Evolutionary conservation across 2,113 vertebrate species (phyloP), one percentile per base, ranked within the genome.

Genomic region (Brachypteracias leptosomus): DNA sequence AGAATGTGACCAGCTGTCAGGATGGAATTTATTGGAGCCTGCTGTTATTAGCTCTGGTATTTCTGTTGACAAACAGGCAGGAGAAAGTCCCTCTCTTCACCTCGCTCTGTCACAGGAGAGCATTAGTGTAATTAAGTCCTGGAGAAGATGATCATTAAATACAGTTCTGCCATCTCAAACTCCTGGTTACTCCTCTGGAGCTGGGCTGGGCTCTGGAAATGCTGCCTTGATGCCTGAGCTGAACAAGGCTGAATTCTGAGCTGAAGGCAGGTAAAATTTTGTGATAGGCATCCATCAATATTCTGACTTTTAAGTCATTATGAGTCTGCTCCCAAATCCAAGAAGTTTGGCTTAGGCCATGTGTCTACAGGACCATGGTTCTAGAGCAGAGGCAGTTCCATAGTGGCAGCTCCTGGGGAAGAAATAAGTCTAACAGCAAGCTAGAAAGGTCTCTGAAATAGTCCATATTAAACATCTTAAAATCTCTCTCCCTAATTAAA

Each of bases 61-160:
- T 96, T 78, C 76, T 92, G 36, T 89, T 95, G 91, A 75, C 62
- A 87, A 82, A 54, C 90, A 88, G 20, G 31, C 3, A 1, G 36
- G 22, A 42, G 73, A 42, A 38, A 75, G 7, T 21, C 26, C 81
- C 49, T 77, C 58, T 95, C 46, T 22, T 47, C 47, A 49, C 42
- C 51, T 91, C 68, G 29, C n/a, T 62, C 33, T 6, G 24, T 24
- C 71, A 88, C 78, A 83, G 44, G 44, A 92, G 38, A 85, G 36
- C 63, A 83, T 94, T 87, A 94, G 85, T 5, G 1, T 79, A 94
- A 97, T 94, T 95, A 97, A 95, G 63, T 74, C 75, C 82, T 61
- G 86, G 55, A 96, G 47, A 95, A 89, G 66, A 73, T 44, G 55
- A n/a, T 44, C 2, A 3, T 62, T 94, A 52, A 85, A 63, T 82